Conservation (phyloP, 2,113 vertebrate species). For the Psammodynastes pulverulentus region DNA sequence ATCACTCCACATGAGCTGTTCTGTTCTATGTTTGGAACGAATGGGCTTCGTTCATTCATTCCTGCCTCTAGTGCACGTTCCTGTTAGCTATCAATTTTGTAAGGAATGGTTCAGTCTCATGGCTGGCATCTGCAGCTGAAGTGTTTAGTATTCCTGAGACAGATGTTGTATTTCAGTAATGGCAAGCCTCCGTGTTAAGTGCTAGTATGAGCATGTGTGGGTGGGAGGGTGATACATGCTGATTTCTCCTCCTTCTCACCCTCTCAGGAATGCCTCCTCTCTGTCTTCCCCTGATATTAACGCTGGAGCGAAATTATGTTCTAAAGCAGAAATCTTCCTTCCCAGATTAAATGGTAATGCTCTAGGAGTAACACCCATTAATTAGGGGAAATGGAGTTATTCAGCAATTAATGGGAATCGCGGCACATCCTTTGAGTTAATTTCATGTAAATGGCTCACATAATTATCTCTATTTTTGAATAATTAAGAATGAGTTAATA, state of each 20-base stretch:
- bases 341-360: constrained; percentile 2
- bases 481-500: background rate
- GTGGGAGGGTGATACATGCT: background rate
- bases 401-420: background rate
- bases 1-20: background rate
- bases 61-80: background rate
- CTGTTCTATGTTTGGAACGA: background rate
- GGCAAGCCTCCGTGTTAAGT: accelerated
- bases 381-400: constrained; percentile 1
- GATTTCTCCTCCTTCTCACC: background rate
- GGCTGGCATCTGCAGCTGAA: background rate
- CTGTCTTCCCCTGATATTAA: background rate
- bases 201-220: background rate
- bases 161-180: background rate
- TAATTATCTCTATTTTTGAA: constrained; percentile 1
- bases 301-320: background rate
- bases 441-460: constrained; percentile 12
- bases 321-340: background rate
- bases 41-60: background rate
- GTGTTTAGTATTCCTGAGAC: background rate
- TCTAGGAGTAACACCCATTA: constrained; percentile 4
- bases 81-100: background rate
- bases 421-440: constrained; percentile 8
- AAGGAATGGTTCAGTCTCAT: background rate
- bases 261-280: background rate